phyloP scores from a whole-genome alignment of 2,888 invertebrate genomes.

The Cecidostiba fungosa region DNA sequence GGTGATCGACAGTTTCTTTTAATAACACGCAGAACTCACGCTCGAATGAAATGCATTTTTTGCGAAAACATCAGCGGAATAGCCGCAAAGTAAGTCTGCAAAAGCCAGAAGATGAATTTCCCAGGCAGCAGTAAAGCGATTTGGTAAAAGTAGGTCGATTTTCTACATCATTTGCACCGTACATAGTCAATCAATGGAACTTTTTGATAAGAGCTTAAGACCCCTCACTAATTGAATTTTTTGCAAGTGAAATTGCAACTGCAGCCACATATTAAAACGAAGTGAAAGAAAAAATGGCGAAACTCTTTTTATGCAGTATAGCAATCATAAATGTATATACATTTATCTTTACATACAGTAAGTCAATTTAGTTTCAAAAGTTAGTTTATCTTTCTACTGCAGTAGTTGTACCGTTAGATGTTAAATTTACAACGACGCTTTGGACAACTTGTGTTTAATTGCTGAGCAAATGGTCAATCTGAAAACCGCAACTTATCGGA shows the following conservation, averaged over 20 bases:
- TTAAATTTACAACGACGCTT: background rate
- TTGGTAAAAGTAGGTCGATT: conserved; percentile 57
- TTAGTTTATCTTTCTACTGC: background rate
- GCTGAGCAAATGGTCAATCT: conserved; percentile 15
- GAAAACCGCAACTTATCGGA: conserved; percentile 24
- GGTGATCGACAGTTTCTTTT: conserved; percentile 4
- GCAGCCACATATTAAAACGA: too few relatives aligned
- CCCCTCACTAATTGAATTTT: conserved; percentile 49
- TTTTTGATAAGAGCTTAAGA: conserved; percentile 22
- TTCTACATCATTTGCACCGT: conserved; percentile 57
- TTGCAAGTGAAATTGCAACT: conserved; percentile 24
- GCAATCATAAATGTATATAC: too few relatives aligned
- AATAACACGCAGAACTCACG: background rate
- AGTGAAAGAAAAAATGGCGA: background rate
- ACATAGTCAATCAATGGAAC: conserved; percentile 47
- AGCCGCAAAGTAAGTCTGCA: conserved; percentile 14
- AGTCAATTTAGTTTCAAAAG: background rate
- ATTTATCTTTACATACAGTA: background rate
- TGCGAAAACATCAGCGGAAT: conserved; percentile 47
- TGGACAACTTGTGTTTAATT: conserved; percentile 21
- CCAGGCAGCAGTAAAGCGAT: conserved; percentile 9
- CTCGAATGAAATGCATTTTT: conserved; percentile 29
- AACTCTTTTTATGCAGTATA: too few relatives aligned
- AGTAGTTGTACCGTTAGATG: background rate
- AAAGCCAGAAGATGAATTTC: conserved; percentile 51